Conservation (phyloP, 2,113 vertebrate genomes). For the Xenopus tropicalis region DNA sequence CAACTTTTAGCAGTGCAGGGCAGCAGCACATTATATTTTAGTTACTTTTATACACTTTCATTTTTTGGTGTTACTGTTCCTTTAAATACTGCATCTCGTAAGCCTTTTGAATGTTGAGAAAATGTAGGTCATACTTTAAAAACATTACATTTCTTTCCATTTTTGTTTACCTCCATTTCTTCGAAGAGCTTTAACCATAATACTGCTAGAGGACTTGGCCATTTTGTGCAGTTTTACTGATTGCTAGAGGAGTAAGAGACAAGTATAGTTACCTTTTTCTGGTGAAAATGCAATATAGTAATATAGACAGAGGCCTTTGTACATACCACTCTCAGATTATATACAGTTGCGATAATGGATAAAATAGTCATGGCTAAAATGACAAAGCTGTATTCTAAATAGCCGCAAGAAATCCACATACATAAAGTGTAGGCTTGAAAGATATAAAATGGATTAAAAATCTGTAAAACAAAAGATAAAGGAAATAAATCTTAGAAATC, state of each 20-base stretch:
- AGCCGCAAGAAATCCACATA: constrained; percentile 60
- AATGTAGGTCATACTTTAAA: too few species aligned
- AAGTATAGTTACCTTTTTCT: too few species aligned
- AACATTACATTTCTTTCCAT: too few species aligned
- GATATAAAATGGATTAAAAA: constrained; percentile 66
- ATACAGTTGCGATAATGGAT: constrained; percentile 60
- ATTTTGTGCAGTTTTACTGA: constrained; percentile 44
- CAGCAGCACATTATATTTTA: too few species aligned
- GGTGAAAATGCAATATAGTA: too few species aligned
- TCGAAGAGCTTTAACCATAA: constrained; percentile 32
- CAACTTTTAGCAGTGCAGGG: too few species aligned
- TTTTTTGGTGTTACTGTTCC: too few species aligned
- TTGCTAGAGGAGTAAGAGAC: constrained; percentile 29
- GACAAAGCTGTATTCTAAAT: constrained; percentile 59
- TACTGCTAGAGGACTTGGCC: constrained; percentile 35
- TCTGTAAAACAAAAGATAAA: constrained; percentile 48
- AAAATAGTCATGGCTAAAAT: constrained; percentile 58
- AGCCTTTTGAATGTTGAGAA: too few species aligned
- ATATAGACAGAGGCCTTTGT: background rate
- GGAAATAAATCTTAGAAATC: background rate
- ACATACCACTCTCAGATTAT: constrained; percentile 63
- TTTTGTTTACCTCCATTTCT: constrained; percentile 47
- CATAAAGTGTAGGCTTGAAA: constrained; percentile 67
- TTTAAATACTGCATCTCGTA: too few species aligned
- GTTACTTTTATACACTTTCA: too few species aligned